Evolutionary conservation across 2,113 vertebrate species (phyloP), one percentile per base, ranked within the genome.

Genomic region (Tyrannus savana): DNA sequence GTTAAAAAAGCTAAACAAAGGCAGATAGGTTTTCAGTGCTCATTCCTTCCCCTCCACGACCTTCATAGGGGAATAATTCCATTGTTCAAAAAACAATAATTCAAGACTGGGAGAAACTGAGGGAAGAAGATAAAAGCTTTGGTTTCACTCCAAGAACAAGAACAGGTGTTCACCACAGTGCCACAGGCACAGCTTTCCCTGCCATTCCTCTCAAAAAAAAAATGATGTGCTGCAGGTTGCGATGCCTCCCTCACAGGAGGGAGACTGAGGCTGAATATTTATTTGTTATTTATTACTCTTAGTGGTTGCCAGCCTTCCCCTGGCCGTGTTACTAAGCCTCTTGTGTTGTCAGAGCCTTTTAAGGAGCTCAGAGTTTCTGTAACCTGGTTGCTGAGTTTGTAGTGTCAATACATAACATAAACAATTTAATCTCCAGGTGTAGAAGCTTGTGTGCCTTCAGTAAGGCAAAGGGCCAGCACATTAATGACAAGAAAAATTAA

Each of bases 391-490:
- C 96, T 79, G 91, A 30, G 87, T 39, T 66, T 76, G 42, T 18
- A 24, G 50, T 53, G 33, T 53, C 77, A 56, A 53, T 10, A 28
- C 4, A 11, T 23, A 87, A 62, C 22, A 49, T 14, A 94, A 97
- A 98, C 96, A 97, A 53, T 73, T 82, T 66, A 7, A 64, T 94
- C 52, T 87, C 94, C 42, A 90, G 56, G 94, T 47, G 80, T 49
- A 41, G 84, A 56, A 66, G 19, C 3, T n/a, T 53, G 44, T 31
- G 22, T 52, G 19, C 23, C 13, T 78, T 75, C 42, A 13, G 33
- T 56, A 80, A 89, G 50, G n/a, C 41, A 84, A 90, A 56, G n/a
- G 21, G 33, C 9, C 9, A 31, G 49, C 31, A 60, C 10, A 3
- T 33, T 23, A 67, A 31, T 31, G 37, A 37, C 37, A 37, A 37